Percentiles rank a stretch among this genome's conserved stretches.
phyloP scores from a whole-genome alignment of 2,113 vertebrate genomes.

The Sylvietta virens region DNA sequence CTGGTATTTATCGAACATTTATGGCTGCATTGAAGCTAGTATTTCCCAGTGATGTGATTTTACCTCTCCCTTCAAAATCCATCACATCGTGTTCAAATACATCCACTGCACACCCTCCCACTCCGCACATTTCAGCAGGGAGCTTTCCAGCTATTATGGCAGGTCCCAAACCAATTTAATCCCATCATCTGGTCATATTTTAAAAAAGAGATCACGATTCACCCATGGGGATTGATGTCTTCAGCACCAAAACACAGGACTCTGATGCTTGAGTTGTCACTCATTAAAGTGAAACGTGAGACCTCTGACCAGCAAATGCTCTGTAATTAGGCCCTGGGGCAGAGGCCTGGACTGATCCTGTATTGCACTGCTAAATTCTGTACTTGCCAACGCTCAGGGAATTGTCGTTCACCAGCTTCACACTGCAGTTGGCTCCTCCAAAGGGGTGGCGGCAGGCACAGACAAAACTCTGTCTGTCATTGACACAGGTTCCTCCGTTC shows the following conservation, averaged over 20 bases:
- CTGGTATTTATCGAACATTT: background rate
- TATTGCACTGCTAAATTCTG: background rate
- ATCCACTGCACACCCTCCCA: background rate
- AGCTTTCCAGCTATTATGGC: background rate
- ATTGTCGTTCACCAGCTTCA: constrained; percentile 61
- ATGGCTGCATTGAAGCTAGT: background rate
- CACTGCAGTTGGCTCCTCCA: constrained; percentile 70
- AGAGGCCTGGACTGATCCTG: background rate
- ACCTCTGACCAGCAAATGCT: background rate
- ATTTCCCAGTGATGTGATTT: background rate
- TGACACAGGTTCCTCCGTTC: constrained; percentile 79
- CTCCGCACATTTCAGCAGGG: background rate
- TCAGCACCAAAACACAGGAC: background rate
- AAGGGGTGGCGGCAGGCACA: constrained; percentile 81
- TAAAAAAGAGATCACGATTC: background rate
- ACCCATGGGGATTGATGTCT: background rate
- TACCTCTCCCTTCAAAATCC: background rate
- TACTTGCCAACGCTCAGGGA: constrained; percentile 65
- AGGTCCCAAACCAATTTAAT: constrained; percentile 9
- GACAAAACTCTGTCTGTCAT: constrained; percentile 37
- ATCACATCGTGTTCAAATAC: background rate
- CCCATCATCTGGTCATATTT: background rate
- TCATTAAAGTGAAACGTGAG: background rate
- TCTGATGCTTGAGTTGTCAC: background rate
- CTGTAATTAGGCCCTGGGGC: background rate